Percentiles rank a stretch among this genome's conserved stretches.
These are phyloP conservation scores for Epiblema foenella DNA, from an alignment of 2,888 invertebrate species.

Conservation along the genomic window DNA sequence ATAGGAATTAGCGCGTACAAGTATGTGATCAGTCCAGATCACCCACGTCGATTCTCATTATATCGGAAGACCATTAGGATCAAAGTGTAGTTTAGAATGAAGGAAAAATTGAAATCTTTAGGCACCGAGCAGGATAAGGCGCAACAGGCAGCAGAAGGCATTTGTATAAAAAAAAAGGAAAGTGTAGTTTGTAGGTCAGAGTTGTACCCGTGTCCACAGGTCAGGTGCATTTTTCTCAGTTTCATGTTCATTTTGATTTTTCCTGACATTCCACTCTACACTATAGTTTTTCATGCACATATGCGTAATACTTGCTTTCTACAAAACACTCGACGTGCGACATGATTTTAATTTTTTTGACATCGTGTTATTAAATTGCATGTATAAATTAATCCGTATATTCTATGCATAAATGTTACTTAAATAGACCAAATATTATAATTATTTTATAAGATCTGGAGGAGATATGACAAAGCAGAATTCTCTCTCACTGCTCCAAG, in stretches of 20 bases:
- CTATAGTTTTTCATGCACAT: not conserved
- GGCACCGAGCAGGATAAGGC: no score
- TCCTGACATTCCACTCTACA: not conserved
- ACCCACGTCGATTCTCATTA: not conserved
- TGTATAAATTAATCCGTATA: no score
- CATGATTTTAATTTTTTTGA: not conserved
- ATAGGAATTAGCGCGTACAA: not conserved
- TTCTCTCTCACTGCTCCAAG: no score
- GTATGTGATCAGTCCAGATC: conserved; percentile 1
- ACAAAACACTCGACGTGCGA: not conserved
- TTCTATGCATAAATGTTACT: no score
- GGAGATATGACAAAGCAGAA: no score
- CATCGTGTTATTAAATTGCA: no score
- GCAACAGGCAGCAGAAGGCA: no score
- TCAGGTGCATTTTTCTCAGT: not conserved
- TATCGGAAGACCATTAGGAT: not conserved
- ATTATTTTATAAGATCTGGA: no score
- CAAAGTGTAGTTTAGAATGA: no score
- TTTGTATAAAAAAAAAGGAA: no score
- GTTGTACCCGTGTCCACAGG: not conserved
- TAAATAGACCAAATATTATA: no score
- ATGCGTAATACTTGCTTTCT: not conserved
- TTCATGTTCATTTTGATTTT: not conserved
- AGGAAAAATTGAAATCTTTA: no score
- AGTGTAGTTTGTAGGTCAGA: not conserved